A percentile compares a stretch with the other conserved stretches of the same genome.
These are phyloP conservation scores for Conops quadrifasciatus DNA, from an alignment of 2,888 invertebrate species.

Conservation along the genomic window DNA sequence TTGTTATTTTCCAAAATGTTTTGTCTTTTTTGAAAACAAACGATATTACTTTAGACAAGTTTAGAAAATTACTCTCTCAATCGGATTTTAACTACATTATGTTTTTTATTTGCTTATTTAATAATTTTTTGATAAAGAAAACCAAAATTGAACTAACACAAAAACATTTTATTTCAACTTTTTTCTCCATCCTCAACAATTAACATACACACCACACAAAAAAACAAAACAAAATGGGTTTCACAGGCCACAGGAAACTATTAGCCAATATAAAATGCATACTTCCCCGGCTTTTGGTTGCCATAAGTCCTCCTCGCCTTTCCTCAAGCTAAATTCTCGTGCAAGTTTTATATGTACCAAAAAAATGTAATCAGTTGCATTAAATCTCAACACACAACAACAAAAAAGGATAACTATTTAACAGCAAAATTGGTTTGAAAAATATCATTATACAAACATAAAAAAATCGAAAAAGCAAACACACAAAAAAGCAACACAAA, in stretches of 20 bases:
- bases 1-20: not conserved
- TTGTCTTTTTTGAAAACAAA: not conserved
- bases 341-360: not conserved
- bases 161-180: slow-evolving; percentile 32
- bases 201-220: slow-evolving; percentile 13
- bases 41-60: not conserved
- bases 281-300: not conserved
- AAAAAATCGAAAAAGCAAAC: slow-evolving; percentile 16
- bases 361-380: not conserved
- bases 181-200: slow-evolving; percentile 12
- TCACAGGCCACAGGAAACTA: slow-evolving; percentile 61
- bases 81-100: not conserved
- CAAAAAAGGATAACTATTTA: not conserved
- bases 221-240: slow-evolving; percentile 10
- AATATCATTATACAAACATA: not conserved
- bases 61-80: slow-evolving; percentile 15
- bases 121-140: not conserved
- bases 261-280: slow-evolving; percentile 49
- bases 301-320: not conserved
- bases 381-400: slow-evolving; percentile 2
- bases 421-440: not conserved
- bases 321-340: not conserved
- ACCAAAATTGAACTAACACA: slow-evolving; percentile 19
- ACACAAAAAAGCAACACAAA: not conserved
- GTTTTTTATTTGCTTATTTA: not conserved